These are phyloP conservation scores for Ciconia nigra DNA, from an alignment of 2,797 vertebrate species.

Conservation along the genomic window DNA sequence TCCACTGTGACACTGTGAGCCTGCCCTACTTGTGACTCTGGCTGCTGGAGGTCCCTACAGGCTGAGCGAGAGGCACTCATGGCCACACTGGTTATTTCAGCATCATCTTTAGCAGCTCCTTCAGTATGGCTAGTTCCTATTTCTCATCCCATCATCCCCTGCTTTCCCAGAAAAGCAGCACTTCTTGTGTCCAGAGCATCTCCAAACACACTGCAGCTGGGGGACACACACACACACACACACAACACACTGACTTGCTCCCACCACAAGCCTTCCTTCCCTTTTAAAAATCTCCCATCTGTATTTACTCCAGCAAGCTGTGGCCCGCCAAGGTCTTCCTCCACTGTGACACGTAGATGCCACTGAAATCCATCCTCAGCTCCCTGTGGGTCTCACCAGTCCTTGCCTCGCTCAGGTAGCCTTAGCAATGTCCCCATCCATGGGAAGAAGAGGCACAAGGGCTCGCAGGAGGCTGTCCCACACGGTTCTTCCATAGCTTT, in stretches of 20 bases:
- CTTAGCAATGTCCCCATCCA: not conserved
- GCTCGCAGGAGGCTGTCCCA: not conserved
- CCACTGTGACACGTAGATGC: not conserved
- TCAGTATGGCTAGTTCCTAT: not conserved
- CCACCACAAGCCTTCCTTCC: not conserved
- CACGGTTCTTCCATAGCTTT: not conserved
- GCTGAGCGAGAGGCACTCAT: not conserved
- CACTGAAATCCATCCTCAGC: not conserved
- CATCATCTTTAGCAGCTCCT: not conserved
- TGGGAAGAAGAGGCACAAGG: not conserved
- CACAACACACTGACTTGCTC: not conserved
- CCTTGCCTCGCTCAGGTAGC: not conserved
- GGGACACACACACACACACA: no score
- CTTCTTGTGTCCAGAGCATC: not conserved
- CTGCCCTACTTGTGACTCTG: not conserved
- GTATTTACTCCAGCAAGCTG: not conserved
- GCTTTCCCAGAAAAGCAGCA: not conserved
- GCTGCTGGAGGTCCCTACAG: not conserved
- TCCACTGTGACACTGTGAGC: accelerated
- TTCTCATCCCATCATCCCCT: not conserved
- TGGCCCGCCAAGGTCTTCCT: not conserved
- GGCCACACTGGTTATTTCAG: not conserved
- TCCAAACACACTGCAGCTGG: not conserved
- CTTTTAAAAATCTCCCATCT: not conserved
- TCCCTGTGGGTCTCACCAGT: not conserved